Base-by-base conservation (phyloP, 2,113 vertebrate species). In the Plecotus auritus region DNA sequence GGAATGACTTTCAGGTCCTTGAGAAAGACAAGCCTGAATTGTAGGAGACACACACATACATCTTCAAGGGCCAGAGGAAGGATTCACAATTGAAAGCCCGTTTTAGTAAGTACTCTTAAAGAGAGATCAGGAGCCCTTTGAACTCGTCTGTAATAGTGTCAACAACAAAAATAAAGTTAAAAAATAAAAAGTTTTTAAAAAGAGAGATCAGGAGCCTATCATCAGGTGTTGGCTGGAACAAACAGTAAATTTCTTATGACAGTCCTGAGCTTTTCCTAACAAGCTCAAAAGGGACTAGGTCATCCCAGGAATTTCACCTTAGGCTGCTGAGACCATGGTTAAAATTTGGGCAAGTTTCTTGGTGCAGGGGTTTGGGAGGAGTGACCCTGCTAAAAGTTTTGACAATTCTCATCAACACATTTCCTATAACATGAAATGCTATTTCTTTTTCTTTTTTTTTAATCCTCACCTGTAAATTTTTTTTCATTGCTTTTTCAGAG, bases 331-430 rank as follows among this genome's bases (percentile, higher is more conserved):
- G 42, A 11, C 23, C 87, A 1, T 23, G 86, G 70, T 66, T 93
- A 61, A 82, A 76, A 45, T 78, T 77, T 40, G 64, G 69, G 42
- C 54, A 51, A 35, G 73, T 81, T 11, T 22, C 45, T 83, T 35
- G 78, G 8, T 54, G 10, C n/a, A 45, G 35, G 40, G 10, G 13
- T 59, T 74, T 72, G 51, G 42, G 37, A 91, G 45, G 13, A 54
- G 18, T 26, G 32, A 40, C 73, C 59, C 23, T 87, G 54, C 17
- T 51, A 49, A 61, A 42, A 73, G 30, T 70, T 77, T 73, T 86
- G 45, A 30, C 45, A 76, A 23, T 95, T 94, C 26, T 91, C 97
- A 97, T 69, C 95, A 95, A 72, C 76, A 93, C 84, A 32, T 89
- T 93, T 51, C 40, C 80, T 70, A 18, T 42, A 66, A 88, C 51